Percentiles rank a stretch among this genome's conserved stretches.
Evolutionary conservation across 2,888 invertebrate species (phyloP).

Genomic region (Stegophylla sp.): DNA sequence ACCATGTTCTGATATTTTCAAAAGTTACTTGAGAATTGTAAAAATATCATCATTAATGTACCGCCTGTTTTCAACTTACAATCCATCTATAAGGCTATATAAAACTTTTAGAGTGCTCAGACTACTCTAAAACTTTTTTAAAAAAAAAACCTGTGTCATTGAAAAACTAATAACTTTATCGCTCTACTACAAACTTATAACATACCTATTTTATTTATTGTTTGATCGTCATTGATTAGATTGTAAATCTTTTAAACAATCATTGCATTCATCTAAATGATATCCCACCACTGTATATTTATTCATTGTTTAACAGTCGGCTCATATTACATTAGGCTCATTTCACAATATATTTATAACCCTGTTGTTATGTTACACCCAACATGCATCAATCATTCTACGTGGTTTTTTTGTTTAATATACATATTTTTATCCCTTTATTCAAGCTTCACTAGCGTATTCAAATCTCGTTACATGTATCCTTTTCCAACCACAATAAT

Average conservation of each 20-base stretch:
- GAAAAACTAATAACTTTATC: background rate
- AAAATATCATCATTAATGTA: too few species aligned
- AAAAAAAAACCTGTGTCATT: background rate
- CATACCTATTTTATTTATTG: too few species aligned
- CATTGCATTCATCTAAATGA: constrained; percentile 6
- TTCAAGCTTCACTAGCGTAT: background rate
- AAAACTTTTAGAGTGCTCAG: background rate
- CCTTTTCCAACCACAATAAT: too few species aligned
- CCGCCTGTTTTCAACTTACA: too few species aligned
- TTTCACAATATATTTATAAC: background rate
- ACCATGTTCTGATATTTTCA: too few species aligned
- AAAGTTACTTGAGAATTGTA: too few species aligned
- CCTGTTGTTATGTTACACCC: background rate
- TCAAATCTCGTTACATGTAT: constrained; percentile 21
- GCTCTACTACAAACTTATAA: too few species aligned
- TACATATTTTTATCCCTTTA: background rate
- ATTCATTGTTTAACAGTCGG: constrained; percentile 2
- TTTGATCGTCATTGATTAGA: background rate
- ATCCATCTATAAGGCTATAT: too few species aligned
- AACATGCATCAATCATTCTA: background rate
- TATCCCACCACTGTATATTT: background rate
- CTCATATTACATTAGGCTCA: background rate
- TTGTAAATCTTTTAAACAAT: background rate
- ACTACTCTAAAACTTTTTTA: background rate
- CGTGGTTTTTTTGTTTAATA: background rate